Percentiles rank a stretch among this genome's conserved stretches.
phyloP scores from a whole-genome alignment of 2,888 invertebrate species.

The Cecidostiba fungosa region DNA sequence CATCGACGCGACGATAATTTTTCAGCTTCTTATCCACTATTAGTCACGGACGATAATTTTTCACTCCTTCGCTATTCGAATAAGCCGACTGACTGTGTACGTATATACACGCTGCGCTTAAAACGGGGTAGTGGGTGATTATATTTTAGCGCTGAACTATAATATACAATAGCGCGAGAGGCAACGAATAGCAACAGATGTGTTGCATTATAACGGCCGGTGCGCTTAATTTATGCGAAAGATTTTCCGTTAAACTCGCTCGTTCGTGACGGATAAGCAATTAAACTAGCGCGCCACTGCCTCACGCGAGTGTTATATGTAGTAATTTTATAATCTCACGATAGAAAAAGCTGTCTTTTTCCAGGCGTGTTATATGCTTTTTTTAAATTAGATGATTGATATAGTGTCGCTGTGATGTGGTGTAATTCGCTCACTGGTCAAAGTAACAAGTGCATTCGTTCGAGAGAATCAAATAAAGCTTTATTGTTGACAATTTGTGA shows the following conservation, averaged over 20 bases:
- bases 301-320: neutral
- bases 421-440: neutral
- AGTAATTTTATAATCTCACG: constrained; percentile 36
- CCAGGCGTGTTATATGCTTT: neutral
- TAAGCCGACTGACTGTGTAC: neutral
- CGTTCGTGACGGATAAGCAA: constrained; percentile 49
- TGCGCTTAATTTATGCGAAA: constrained; percentile 49
- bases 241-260: constrained; percentile 60
- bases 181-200: constrained; percentile 39
- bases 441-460: neutral
- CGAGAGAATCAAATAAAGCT: neutral
- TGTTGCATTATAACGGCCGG: constrained; percentile 57
- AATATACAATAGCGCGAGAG: neutral
- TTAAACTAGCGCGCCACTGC: constrained; percentile 23
- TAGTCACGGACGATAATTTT: constrained; percentile 43
- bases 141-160: constrained; percentile 11
- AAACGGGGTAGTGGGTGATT: constrained; percentile 42
- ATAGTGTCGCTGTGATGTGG: neutral
- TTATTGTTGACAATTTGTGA: too few species aligned
- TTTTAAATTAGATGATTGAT: neutral
- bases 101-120: neutral
- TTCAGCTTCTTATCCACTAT: constrained; percentile 13
- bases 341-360: neutral
- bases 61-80: neutral
- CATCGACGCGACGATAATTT: neutral